Evolutionary conservation across 2,888 invertebrate genomes (phyloP).

Genomic region (Lobophora halterata): DNA sequence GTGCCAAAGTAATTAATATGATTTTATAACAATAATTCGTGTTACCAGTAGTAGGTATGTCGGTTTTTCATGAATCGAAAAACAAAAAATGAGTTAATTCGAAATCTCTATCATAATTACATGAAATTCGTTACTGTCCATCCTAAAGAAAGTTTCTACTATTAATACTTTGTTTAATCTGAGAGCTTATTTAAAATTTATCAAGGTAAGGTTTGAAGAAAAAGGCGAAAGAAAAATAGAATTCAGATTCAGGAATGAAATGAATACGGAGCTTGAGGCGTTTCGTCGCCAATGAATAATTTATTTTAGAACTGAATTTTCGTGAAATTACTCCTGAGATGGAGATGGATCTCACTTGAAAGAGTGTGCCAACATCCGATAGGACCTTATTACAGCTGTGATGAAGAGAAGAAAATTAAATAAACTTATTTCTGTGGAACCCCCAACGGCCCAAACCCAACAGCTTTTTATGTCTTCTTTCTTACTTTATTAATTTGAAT

Average conservation of each 20-base stretch:
- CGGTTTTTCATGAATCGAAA: no score
- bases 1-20: no score
- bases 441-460: no score
- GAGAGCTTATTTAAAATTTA: constrained; percentile 75
- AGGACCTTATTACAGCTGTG: constrained; percentile 48
- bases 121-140: constrained; percentile 36
- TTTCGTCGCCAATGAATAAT: constrained; percentile 80
- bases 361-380: constrained; percentile 58
- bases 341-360: constrained; percentile 71
- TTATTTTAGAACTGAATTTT: constrained; percentile 77
- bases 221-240: constrained; percentile 68
- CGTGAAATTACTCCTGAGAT: constrained; percentile 77
- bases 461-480: no score
- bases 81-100: no score
- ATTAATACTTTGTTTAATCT: constrained; percentile 60
- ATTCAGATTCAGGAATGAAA: constrained; percentile 79
- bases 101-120: constrained; percentile 36
- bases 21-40: no score
- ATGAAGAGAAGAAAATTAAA: constrained; percentile 14
- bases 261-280: constrained; percentile 77
- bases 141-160: constrained; percentile 36
- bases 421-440: constrained; percentile 5
- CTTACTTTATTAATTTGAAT: no score
- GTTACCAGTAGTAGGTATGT: no score
- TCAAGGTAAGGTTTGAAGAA: constrained; percentile 68